Evolutionary conservation across 2,113 vertebrate species (phyloP).

Genomic region (Pandion haliaetus): DNA sequence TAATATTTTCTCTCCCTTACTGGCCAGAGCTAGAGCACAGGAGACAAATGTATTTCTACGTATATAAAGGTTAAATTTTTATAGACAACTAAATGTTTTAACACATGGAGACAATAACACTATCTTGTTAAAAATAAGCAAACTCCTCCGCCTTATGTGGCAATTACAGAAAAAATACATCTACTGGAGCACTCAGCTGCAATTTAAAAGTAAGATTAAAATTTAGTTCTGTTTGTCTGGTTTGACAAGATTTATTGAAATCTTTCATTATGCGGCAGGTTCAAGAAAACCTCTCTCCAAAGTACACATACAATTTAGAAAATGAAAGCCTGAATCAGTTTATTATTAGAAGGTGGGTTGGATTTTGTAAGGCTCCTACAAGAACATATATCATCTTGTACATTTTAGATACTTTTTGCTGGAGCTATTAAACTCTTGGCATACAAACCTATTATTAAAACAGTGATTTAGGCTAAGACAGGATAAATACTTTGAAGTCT

Average conservation of each 20-base stretch:
- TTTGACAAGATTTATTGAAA: slow-evolving; percentile 9
- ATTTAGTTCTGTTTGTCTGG: slow-evolving; percentile 22
- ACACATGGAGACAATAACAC: neutral
- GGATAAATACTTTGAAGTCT: slow-evolving; percentile 31
- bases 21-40: neutral
- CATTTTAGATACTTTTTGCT: neutral
- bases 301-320: slow-evolving; percentile 36
- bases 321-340: slow-evolving; percentile 40
- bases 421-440: slow-evolving; percentile 17
- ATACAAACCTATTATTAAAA: neutral
- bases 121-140: neutral
- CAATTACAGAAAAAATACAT: neutral
- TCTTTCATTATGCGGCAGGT: slow-evolving; percentile 32
- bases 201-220: slow-evolving; percentile 33
- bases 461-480: neutral
- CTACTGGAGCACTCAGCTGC: neutral
- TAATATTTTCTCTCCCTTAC: neutral
- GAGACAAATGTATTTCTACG: neutral
- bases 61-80: neutral
- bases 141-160: neutral
- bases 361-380: neutral
- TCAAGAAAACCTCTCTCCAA: slow-evolving; percentile 27
- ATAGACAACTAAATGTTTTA: neutral
- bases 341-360: slow-evolving; percentile 43
- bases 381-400: neutral